Conservation (phyloP, 2,797 vertebrate species). For the Oryzias sinensis region DNA sequence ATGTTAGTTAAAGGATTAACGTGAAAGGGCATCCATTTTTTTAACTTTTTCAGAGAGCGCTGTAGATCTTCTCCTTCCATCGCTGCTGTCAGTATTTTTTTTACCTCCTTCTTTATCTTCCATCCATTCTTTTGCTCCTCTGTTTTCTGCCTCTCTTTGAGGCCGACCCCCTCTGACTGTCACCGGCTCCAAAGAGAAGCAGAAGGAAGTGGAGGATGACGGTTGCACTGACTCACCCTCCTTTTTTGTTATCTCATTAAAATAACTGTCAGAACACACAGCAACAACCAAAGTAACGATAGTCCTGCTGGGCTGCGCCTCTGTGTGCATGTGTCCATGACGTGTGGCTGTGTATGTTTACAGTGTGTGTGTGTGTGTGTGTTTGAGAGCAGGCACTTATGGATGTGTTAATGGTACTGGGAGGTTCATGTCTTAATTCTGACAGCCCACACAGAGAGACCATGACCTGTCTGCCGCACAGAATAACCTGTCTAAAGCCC, state of each 20-base stretch:
- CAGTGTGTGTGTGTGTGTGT: not conserved
- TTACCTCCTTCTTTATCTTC: slow-evolving; percentile 31
- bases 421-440: slow-evolving; percentile 23
- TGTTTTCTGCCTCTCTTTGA: slow-evolving; percentile 8
- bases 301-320: slow-evolving; percentile 10
- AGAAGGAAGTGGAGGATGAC: slow-evolving; percentile 6
- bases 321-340: slow-evolving; percentile 6
- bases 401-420: slow-evolving; percentile 31
- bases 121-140: slow-evolving; percentile 24
- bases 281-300: slow-evolving; percentile 51
- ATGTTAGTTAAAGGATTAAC: no score
- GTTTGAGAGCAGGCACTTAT: not conserved
- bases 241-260: slow-evolving; percentile 65
- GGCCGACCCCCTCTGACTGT: slow-evolving; percentile 37
- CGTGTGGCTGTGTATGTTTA: slow-evolving; percentile 2
- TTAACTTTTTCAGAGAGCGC: not conserved
- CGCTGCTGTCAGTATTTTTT: not conserved
- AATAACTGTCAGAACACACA: slow-evolving; percentile 51
- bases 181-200: slow-evolving; percentile 18
- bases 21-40: no score
- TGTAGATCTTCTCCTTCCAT: not conserved
- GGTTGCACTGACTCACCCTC: slow-evolving; percentile 30
- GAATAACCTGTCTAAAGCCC: slow-evolving; percentile 21
- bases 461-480: slow-evolving; percentile 40
- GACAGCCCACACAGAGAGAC: slow-evolving; percentile 28